These are phyloP conservation scores for Lycia hirtaria DNA, from an alignment of 2,888 invertebrate genomes.

Conservation along the genomic window DNA sequence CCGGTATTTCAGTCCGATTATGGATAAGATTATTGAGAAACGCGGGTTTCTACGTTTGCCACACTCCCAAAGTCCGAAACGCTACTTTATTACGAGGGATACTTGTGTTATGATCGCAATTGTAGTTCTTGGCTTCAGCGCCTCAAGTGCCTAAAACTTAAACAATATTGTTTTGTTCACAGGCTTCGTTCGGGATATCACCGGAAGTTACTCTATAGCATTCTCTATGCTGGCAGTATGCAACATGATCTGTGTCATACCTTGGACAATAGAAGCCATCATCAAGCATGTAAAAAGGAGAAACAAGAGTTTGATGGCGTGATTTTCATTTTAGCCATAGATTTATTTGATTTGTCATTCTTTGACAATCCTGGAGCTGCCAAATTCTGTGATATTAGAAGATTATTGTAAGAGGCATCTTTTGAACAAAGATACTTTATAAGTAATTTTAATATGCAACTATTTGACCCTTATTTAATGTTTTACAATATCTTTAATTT, in stretches of 20 bases:
- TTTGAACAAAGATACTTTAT: slow-evolving; percentile 1
- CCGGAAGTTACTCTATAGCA: slow-evolving; percentile 85
- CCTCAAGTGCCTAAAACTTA: no score
- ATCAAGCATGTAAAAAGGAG: slow-evolving; percentile 51
- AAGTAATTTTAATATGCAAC: not conserved
- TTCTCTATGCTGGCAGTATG: slow-evolving; percentile 85
- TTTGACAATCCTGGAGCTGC: slow-evolving; percentile 15
- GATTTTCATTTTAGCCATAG: slow-evolving; percentile 16
- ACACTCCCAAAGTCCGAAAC: no score
- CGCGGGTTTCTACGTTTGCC: no score
- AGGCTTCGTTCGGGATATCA: slow-evolving; percentile 87
- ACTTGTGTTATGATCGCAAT: no score
- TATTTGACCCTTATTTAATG: no score
- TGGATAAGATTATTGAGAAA: no score
- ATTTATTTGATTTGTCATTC: not conserved
- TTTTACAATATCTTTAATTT: no score
- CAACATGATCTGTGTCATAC: slow-evolving; percentile 85
- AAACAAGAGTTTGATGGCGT: slow-evolving; percentile 39
- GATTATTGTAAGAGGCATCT: slow-evolving; percentile 3
- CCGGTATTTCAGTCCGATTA: no score
- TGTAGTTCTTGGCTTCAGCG: no score
- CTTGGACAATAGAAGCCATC: slow-evolving; percentile 86
- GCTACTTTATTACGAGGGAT: no score
- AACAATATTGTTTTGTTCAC: slow-evolving; percentile 47
- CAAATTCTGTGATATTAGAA: slow-evolving; percentile 39